phyloP scores from a whole-genome alignment of 2,113 vertebrate genomes.

The Probosciger aterrimus region DNA sequence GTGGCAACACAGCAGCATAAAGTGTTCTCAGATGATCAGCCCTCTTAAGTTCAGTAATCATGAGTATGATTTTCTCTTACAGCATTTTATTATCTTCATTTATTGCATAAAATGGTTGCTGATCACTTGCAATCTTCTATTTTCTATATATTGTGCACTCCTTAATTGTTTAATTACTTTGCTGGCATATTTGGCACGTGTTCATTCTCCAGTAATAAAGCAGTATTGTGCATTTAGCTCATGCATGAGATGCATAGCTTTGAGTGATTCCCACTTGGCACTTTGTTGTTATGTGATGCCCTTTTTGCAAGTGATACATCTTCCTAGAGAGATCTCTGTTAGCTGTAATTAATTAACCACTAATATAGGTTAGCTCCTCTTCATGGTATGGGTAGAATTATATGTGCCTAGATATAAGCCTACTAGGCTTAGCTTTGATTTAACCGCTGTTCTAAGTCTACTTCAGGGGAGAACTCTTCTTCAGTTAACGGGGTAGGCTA shows the following conservation, averaged over 20 bases:
- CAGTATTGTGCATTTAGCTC: not conserved
- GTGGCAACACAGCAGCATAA: not conserved
- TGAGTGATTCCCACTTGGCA: not conserved
- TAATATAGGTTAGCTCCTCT: not conserved
- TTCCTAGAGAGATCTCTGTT: not conserved
- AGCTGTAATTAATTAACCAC: not conserved
- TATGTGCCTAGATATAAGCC: not conserved
- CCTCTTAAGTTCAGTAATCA: not conserved
- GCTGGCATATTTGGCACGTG: not conserved
- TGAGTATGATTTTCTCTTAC: not conserved
- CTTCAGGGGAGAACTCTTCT: not conserved
- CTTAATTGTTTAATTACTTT: not conserved
- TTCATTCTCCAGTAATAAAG: not conserved
- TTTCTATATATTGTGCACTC: not conserved
- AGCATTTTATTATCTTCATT: not conserved
- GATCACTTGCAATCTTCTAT: not conserved
- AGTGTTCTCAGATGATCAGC: not conserved
- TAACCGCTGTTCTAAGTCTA: not conserved
- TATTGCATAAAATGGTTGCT: not conserved
- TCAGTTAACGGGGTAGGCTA: not conserved
- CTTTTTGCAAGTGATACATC: not conserved
- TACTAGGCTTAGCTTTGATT: not conserved
- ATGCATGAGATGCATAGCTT: not conserved
- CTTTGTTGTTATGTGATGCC: not conserved
- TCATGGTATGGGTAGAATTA: not conserved